Evolutionary conservation across 30 jellyfish, hydroid and myxozoan genomes (phyloP), one percentile per base, ranked within the genome.

Genomic region (Clytia hemisphaerica): DNA sequence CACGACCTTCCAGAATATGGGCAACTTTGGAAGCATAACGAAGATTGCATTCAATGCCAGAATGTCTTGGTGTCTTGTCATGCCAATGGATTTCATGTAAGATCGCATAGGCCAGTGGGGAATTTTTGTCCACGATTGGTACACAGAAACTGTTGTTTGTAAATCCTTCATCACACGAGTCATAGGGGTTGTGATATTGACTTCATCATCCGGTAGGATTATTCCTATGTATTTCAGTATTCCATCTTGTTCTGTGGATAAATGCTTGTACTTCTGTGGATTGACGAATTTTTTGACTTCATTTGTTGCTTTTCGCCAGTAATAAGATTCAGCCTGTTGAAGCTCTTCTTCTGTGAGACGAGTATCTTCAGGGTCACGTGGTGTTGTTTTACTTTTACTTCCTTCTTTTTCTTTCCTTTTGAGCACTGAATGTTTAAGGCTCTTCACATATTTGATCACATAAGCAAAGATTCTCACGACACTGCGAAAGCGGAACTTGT

Each of bases 281-380:
- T n/a, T n/a, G n/a, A n/a, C 4, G 63, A 49, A 6, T 49, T 49
- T 49, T 28, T 28, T 33, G n/a, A 49, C 63, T 49, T 49, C 63
- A n/a, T 49, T 49, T 6, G 63, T n/a, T n/a, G 32, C 63, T 49
- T 49, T 49, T 33, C 18, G 19, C 32, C 19, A 49, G 63, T n/a
- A 49, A 49, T 16, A 49, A n/a, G 9, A n/a, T 16, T 49, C 63
- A n/a, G 63, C 6, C 19, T 49, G 19, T n/a, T 49, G 32, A n/a
- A 49, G 63, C 4, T 49, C 63, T n/a, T 49, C 25, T 4, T 16
- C 25, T 49, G 63, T 49, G 5, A 49, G 63, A 33, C 9, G n/a
- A n/a, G n/a, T n/a, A n/a, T n/a, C n/a, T n/a, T n/a, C n/a, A n/a
- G n/a, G n/a, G n/a, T n/a, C n/a, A n/a, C n/a, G n/a, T n/a, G n/a